Conservation (phyloP, 2,888 invertebrate species). For the Dastarcus helophoroides region DNA sequence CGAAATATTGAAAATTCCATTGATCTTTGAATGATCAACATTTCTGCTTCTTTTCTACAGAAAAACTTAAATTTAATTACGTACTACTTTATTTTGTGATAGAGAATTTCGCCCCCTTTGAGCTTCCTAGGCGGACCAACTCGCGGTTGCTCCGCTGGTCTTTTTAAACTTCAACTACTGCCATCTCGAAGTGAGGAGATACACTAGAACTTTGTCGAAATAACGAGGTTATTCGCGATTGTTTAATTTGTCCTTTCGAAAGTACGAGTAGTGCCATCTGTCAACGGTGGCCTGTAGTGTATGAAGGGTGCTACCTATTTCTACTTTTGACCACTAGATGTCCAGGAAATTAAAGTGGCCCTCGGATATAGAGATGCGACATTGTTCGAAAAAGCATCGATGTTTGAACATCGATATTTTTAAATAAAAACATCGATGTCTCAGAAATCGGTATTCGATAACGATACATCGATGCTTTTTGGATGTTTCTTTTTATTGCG, state of each 20-base stretch:
- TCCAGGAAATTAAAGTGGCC: no score
- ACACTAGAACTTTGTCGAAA: conserved; percentile 10
- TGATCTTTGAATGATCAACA: conserved; percentile 16
- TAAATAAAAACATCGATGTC: no score
- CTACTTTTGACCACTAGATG: conserved; percentile 8
- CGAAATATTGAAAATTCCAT: conserved; percentile 16
- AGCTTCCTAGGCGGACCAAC: conserved; percentile 7
- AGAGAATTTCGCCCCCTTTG: conserved; percentile 8
- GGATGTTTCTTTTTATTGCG: no score
- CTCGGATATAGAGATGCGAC: no score
- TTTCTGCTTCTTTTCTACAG: conserved; percentile 14
- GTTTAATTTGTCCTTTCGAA: conserved; percentile 3
- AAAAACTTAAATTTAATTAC: conserved; percentile 8
- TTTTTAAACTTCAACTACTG: conserved; percentile 10
- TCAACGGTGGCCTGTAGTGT: conserved; percentile 8
- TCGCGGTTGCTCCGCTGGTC: conserved; percentile 9
- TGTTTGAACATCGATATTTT: no score
- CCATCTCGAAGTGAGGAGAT: conserved; percentile 11
- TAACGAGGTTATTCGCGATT: conserved; percentile 9
- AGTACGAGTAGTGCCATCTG: conserved; percentile 9
- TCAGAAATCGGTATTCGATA: no score
- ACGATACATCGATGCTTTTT: no score
- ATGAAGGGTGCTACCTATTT: conserved; percentile 9
- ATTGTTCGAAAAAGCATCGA: no score
- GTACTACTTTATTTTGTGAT: conserved; percentile 14